Base-by-base conservation (phyloP, 2,888 invertebrate species). In the Pterostichus madidus region DNA sequence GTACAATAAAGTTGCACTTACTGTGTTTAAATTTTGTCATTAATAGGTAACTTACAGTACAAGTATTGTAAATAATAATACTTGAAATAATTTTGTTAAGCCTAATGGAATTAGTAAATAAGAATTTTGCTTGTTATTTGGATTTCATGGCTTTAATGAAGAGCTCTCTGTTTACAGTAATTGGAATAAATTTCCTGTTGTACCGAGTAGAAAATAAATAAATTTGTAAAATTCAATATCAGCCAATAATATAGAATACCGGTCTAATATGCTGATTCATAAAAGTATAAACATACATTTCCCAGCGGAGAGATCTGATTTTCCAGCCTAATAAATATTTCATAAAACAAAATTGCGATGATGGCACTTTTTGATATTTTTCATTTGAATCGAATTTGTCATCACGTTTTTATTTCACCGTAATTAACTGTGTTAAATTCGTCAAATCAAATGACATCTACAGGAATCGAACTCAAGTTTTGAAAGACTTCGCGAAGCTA, bases 221-320 rank as follows among this genome's bases (percentile, higher is more conserved):
- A 85, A 85, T 86, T 84, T 78, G 85, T 85, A 83, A 84, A 87
- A 87, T 87, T 86, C 86, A 87, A 87, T 87, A 87, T 86, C 86
- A 87, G 59, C 31, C 17, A 59, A 59, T 64, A 35, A 64, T 64
- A 64, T 35, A 32, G 35, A 64, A 32, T n/a, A 13, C 32, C 64
- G 68, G 68, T 71, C 68, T 71, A 71, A 71, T 71, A 71, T 44
- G 68, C 68, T 44, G 44, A 71, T 39, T 71, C 68, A 71, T 71
- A 71, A 71, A 71, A 71, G 39, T 56, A 44, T 71, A 44, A 71
- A 39, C 17, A 32, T 32, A 32, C 68, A 56, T 56, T 56, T 39
- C 68, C 68, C 68, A 71, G 15, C 17, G 39, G 64, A 64, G 64
- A 44, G 68, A 71, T 71, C 68, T 71, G 68, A 71, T 44, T 39